phyloP scores from a whole-genome alignment of 2,888 invertebrate species.

The Glomeris marginata region DNA sequence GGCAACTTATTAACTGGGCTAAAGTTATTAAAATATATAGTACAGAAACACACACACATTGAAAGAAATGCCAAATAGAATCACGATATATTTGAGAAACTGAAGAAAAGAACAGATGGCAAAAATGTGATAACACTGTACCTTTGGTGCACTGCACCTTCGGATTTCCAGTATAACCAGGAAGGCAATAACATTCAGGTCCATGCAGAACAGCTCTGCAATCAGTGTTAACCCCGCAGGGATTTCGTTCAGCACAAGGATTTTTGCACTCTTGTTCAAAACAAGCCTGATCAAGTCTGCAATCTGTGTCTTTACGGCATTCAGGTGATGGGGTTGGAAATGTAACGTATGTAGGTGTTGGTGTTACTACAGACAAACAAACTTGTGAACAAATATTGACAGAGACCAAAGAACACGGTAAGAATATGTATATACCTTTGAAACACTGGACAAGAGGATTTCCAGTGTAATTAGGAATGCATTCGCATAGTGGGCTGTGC shows the following conservation, averaged over 20 bases:
- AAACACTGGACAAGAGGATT: conserved; percentile 60
- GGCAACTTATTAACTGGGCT: too few species aligned
- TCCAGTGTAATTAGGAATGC: conserved; percentile 54
- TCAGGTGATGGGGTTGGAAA: conserved; percentile 7
- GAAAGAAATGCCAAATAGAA: too few species aligned
- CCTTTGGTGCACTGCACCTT: conserved; percentile 17
- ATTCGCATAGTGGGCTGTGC: conserved; percentile 60
- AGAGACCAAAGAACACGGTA: neutral
- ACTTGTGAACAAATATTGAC: neutral
- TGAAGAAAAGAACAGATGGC: too few species aligned
- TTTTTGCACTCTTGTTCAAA: conserved; percentile 56
- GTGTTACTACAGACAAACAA: conserved; percentile 2
- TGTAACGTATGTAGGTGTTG: neutral
- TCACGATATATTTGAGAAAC: too few species aligned
- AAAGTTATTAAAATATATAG: too few species aligned
- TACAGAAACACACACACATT: too few species aligned
- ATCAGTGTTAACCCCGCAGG: too few species aligned
- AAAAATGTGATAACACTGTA: too few species aligned
- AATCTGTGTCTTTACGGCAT: conserved; percentile 35
- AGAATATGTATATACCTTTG: conserved; percentile 4
- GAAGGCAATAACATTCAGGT: conserved; percentile 45
- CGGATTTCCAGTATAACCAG: conserved; percentile 57
- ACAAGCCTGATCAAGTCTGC: conserved; percentile 51
- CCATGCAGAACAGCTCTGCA: conserved; percentile 11
- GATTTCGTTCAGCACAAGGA: conserved; percentile 46